A percentile compares a stretch with the other conserved stretches of the same genome.
Conservation (phyloP, 2,797 vertebrate genomes). For the Hydrocynus forskahlii region DNA sequence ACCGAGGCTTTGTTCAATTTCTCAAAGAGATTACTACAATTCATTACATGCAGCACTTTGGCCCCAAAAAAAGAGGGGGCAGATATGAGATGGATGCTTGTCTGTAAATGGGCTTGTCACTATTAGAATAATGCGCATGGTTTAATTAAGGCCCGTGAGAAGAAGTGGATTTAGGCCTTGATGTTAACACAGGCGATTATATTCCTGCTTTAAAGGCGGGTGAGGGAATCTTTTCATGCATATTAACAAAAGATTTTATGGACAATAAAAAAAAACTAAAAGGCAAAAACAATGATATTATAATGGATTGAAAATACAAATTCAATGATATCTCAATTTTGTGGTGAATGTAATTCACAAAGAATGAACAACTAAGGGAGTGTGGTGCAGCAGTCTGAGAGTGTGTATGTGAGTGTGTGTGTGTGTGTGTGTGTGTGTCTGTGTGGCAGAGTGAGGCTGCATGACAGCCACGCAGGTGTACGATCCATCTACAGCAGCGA, state of each 20-base stretch:
- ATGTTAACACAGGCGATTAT: conserved; percentile 54
- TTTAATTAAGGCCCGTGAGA: conserved; percentile 78
- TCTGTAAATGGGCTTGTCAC: conserved; percentile 77
- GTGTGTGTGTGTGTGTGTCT: neutral
- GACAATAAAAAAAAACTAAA: neutral
- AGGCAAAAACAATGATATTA: neutral
- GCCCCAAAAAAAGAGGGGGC: conserved; percentile 65
- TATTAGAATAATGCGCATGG: conserved; percentile 75
- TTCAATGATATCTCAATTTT: conserved; percentile 2
- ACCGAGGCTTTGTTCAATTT: conserved; percentile 74
- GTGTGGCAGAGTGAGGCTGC: conserved; percentile 15
- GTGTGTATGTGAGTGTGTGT: conserved; percentile 29
- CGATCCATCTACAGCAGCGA: conserved; percentile 49
- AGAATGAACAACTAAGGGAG: conserved; percentile 19
- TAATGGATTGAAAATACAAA: neutral
- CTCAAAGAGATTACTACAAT: conserved; percentile 75
- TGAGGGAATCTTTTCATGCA: neutral
- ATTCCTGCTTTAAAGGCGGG: conserved; percentile 19
- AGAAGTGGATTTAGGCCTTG: conserved; percentile 65
- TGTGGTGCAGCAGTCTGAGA: conserved; percentile 27
- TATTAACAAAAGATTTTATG: neutral
- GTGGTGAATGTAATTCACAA: conserved; percentile 21
- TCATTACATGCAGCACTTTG: conserved; percentile 68
- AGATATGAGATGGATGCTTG: conserved; percentile 77
- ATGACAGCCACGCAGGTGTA: conserved; percentile 54